Evolutionary conservation across 2,888 invertebrate species (phyloP).

Genomic region (Lysandra coridon): DNA sequence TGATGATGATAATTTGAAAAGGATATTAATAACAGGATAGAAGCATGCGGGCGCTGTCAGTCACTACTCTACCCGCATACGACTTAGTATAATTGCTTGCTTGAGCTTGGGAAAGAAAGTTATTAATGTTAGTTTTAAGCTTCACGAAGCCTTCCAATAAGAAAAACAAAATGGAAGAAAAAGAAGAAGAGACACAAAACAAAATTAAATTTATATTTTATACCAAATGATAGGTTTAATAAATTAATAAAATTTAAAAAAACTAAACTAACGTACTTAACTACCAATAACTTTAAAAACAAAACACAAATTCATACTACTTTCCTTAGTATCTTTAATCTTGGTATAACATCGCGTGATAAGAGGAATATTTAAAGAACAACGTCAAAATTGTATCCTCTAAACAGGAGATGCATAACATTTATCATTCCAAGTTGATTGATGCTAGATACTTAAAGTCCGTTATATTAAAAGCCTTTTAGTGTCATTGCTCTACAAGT

Average conservation of each 20-base stretch:
- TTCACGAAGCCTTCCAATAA: background rate
- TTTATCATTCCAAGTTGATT: constrained; percentile 12
- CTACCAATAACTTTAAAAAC: too few relatives aligned
- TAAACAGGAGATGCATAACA: constrained; percentile 10
- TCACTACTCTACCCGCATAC: background rate
- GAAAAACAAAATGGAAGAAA: too few relatives aligned
- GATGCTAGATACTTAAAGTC: constrained; percentile 12
- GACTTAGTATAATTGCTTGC: background rate
- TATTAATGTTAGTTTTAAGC: background rate
- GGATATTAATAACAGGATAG: constrained; percentile 17
- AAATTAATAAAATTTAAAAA: too few relatives aligned
- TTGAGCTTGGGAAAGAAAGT: background rate
- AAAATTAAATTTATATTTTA: too few relatives aligned
- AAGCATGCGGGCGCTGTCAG: background rate
- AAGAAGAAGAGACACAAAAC: too few relatives aligned
- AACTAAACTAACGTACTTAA: too few relatives aligned
- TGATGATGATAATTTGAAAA: background rate
- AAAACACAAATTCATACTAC: too few relatives aligned
- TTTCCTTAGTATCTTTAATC: too few relatives aligned
- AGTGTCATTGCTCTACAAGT: constrained; percentile 21
- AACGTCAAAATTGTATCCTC: background rate
- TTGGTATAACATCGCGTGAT: too few relatives aligned
- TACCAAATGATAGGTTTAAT: too few relatives aligned
- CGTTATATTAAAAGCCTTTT: constrained; percentile 28
- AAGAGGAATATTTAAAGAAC: too few relatives aligned